A percentile compares a stretch with the other conserved stretches of the same genome.
Conservation (phyloP, 1,140 invertebrate genomes). For the Aphis gossypii region DNA sequence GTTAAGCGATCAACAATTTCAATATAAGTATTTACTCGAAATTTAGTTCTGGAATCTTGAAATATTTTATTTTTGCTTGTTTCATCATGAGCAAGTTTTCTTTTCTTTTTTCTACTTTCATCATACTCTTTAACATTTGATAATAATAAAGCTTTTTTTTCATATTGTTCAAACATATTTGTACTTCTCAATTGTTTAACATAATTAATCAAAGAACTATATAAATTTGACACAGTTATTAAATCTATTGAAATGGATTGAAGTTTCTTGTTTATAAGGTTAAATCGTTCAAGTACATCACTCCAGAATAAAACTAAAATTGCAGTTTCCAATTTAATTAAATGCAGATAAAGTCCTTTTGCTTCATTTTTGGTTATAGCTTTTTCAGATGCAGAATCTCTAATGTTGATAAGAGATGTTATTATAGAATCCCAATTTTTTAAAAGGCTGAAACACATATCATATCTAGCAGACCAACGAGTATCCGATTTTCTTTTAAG, state of each 20-base stretch:
- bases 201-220: not conserved
- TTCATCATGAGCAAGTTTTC: slow-evolving; percentile 22
- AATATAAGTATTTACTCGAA: slow-evolving; percentile 16
- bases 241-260: slow-evolving; percentile 10
- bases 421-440: not conserved
- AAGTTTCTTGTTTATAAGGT: not conserved
- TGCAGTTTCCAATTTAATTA: slow-evolving; percentile 1
- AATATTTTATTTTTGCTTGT: not conserved
- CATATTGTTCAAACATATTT: not conserved
- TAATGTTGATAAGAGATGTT: not conserved
- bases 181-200: not conserved
- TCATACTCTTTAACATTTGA: not conserved
- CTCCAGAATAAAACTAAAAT: not conserved
- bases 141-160: not conserved
- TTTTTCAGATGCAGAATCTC: not conserved
- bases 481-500: not conserved
- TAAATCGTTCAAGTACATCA: not conserved
- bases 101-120: not conserved
- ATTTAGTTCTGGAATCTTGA: not conserved
- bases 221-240: not conserved
- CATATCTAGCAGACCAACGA: not conserved
- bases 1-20: not conserved
- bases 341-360: not conserved
- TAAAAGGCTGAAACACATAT: not conserved
- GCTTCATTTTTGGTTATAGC: not conserved